Base-by-base conservation (phyloP, 2,113 vertebrate genomes). In the Notarius lentiginosus region DNA sequence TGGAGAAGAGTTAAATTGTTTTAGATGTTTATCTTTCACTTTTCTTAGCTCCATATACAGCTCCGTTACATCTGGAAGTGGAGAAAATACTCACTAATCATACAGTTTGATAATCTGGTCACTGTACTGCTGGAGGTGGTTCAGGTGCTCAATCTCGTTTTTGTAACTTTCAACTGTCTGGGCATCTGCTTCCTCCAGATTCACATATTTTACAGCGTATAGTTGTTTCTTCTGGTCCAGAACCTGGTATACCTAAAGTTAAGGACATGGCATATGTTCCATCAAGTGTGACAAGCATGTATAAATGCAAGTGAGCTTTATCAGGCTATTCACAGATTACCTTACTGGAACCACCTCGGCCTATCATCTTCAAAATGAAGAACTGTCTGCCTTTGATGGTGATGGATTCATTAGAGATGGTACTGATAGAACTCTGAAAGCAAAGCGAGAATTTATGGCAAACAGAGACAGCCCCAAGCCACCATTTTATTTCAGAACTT, bases 81-180 rank as follows among this genome's bases (percentile, higher is more conserved):
- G 11, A 24, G 3, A n/a, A 7, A 85, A 63, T 82, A 96, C 98
- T 96, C 91, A 99, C 98, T 98, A 98, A 92, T 96, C 96, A 92
- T 97, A 97, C 53, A 99, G 97, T 65, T 96, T 96, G 87, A 99
- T 99, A 87, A 99, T 99, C 90, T 99, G 98, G 91, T 99, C 98
- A 47, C 97, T 97, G 83, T 97, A 97, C 87, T 97, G 96, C 88
- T 99, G 98, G 66, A 99, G 93, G 91, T 96, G 97, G 90, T 95
- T 98, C 92, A 99, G 93, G 90, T 97, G 97, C 90, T 97, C 96
- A 55, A 99, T 99, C 95, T 99, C 98, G 91, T 99, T 99, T 92
- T 97, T 98, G 90, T 99, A 99, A 92, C 98, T 97, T 75, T 98
- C 96, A 85, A 98, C 87, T 0, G 97, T 98, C 91, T 97, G 97